Evolutionary conservation across 2,888 invertebrate genomes (phyloP), one percentile per base, ranked within the genome.

Genomic region (Limnephilus marmoratus): DNA sequence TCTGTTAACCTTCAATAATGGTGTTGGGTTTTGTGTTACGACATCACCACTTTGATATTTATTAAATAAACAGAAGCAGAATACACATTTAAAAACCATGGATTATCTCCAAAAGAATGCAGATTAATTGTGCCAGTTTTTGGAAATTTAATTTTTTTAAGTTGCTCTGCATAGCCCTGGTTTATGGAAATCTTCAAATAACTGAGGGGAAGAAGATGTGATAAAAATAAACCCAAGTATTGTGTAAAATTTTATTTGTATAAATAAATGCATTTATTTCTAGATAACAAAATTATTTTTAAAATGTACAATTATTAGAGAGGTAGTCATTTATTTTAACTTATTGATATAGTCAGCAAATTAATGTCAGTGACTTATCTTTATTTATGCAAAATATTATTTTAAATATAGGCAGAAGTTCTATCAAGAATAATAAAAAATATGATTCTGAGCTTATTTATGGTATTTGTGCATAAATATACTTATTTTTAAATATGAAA

Each of bases 271-370:
- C 91, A 89, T 88, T 91, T 89, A 89, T 89, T 89, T 41, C 80
- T 89, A 89, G 68, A 91, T 89, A 91, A 95, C 95, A 95, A 95
- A 95, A 95, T 95, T 94, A 95, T 95, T 96, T 96, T 94, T 96
- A 96, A 96, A 96, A 94, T 95, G 95, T 95, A 95, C 94, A 41
- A 91, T 81, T 81, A 91, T 89, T 83, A 91, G 68, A 85, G 91
- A 91, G 91, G 91, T 91, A 91, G 91, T 85, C 45, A 91, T 41
- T 81, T 91, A 91, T 81, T 91, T 68, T 49, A 87, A 49, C 87
- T 87, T 87, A 53, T 31, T 87, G 31, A 87, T 45, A 41, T 29
- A n/a, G 31, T 87, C 31, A 53, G 87, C 53, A 53, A 45, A 49
- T 49, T 49, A 13, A n/a, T 37, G 83, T 37, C n/a, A 68, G 68